phyloP scores from a whole-genome alignment of 1,140 invertebrate species.

The Lepidotrigona ventralis region DNA sequence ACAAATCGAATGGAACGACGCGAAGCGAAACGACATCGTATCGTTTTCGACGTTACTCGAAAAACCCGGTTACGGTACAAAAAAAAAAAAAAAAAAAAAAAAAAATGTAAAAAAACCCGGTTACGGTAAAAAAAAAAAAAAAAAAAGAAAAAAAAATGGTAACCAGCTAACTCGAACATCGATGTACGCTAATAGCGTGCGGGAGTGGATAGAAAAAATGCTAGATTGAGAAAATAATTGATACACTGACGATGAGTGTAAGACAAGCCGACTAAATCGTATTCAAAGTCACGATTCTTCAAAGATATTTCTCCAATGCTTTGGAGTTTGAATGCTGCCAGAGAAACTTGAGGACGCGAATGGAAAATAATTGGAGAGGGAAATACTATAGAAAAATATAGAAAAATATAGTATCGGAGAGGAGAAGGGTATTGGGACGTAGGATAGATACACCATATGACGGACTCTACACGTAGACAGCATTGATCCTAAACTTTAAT shows the following conservation, averaged over 20 bases:
- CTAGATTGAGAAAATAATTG: not conserved
- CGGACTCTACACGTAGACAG: not conserved
- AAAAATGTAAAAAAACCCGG: not conserved
- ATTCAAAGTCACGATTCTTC: not conserved
- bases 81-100: not conserved
- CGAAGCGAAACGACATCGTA: slow-evolving; percentile 4
- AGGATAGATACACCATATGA: not conserved
- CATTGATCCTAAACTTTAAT: not conserved
- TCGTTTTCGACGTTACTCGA: not conserved
- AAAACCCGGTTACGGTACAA: slow-evolving; percentile 14
- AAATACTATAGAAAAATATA: not conserved
- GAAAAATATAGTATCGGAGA: not conserved
- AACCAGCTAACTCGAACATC: slow-evolving; percentile 12
- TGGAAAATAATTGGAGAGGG: too few relatives aligned
- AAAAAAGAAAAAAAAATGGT: not conserved
- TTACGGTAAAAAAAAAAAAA: slow-evolving; percentile 17
- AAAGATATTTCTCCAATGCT: not conserved
- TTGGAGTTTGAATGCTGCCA: not conserved
- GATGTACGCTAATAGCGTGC: slow-evolving; percentile 17
- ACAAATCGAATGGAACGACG: slow-evolving; percentile 6
- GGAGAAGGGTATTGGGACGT: not conserved
- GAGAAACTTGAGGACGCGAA: not conserved
- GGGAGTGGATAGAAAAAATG: slow-evolving; percentile 24
- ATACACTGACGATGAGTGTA: slow-evolving; percentile 9
- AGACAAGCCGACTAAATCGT: not conserved